phyloP scores from a whole-genome alignment of 2,888 invertebrate genomes.

The Crematogaster levior region DNA sequence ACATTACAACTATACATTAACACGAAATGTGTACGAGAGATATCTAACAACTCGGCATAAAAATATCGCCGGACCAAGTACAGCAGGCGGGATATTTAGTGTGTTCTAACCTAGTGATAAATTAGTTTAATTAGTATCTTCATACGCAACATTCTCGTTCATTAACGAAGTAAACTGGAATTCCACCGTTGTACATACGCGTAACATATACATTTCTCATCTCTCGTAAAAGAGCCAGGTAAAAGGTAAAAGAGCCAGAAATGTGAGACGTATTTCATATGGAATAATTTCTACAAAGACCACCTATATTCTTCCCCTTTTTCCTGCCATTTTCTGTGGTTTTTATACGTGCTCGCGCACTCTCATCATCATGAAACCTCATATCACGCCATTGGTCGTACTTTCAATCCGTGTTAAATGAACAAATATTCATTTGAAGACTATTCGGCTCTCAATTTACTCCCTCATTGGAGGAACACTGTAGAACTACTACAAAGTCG shows the following conservation, averaged over 20 bases:
- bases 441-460: slow-evolving; percentile 5
- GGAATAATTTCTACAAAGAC: slow-evolving; percentile 72
- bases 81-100: slow-evolving; percentile 42
- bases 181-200: slow-evolving; percentile 28
- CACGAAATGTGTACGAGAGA: neutral
- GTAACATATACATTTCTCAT: neutral
- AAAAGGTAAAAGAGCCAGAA: slow-evolving; percentile 61
- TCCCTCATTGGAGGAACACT: neutral
- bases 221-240: too few species aligned
- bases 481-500: neutral
- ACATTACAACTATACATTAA: neutral
- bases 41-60: slow-evolving; percentile 20
- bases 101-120: slow-evolving; percentile 54
- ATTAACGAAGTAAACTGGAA: slow-evolving; percentile 72
- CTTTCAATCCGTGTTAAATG: slow-evolving; percentile 19
- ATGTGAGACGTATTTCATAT: slow-evolving; percentile 71
- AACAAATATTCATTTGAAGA: slow-evolving; percentile 41
- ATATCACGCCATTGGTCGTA: slow-evolving; percentile 36
- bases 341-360: slow-evolving; percentile 33
- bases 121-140: slow-evolving; percentile 74
- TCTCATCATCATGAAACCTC: slow-evolving; percentile 69
- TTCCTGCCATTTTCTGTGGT: slow-evolving; percentile 53
- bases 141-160: slow-evolving; percentile 66
- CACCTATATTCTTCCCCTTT: slow-evolving; percentile 40
- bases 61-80: slow-evolving; percentile 14